phyloP scores from a whole-genome alignment of 2,113 vertebrate genomes.

The Amphiprion ocellaris region DNA sequence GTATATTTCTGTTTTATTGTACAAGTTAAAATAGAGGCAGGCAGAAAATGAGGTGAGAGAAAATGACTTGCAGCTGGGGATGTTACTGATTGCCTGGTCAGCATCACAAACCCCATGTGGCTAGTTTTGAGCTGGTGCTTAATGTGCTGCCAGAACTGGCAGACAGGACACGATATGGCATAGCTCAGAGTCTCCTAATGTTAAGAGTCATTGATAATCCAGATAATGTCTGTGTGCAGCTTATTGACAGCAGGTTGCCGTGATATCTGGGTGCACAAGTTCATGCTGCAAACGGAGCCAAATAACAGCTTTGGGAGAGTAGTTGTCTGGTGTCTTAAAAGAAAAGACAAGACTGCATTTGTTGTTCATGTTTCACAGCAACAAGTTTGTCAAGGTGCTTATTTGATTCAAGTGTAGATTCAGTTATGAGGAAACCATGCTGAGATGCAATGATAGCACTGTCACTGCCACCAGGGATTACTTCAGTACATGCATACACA shows the following conservation, averaged over 20 bases:
- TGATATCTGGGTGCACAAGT: constrained; percentile 8
- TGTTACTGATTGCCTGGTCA: not conserved
- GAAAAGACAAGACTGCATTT: not conserved
- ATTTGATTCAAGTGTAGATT: constrained; percentile 37
- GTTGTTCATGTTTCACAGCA: not conserved
- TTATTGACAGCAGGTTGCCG: not conserved
- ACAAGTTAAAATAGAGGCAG: not conserved
- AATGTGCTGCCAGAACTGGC: not conserved
- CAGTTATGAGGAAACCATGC: not conserved
- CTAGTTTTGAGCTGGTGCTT: constrained; percentile 3
- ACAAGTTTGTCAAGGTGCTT: constrained; percentile 34
- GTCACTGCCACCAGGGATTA: constrained; percentile 14
- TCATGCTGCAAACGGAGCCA: constrained; percentile 6
- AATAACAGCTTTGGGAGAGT: constrained; percentile 15
- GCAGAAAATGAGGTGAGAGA: not conserved
- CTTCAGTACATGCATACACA: constrained; percentile 6
- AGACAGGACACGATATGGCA: constrained; percentile 5
- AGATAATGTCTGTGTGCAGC: not conserved
- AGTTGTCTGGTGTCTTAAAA: not conserved
- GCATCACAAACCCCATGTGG: not conserved
- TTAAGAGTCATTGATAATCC: not conserved
- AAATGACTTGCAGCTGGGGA: constrained; percentile 2
- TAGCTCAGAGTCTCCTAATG: not conserved
- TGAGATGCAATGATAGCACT: constrained; percentile 11
- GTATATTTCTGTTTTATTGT: not conserved